Percentiles rank a stretch among this genome's conserved stretches.
Conservation (phyloP, 2,888 invertebrate genomes). For the Polia nebulosa region DNA sequence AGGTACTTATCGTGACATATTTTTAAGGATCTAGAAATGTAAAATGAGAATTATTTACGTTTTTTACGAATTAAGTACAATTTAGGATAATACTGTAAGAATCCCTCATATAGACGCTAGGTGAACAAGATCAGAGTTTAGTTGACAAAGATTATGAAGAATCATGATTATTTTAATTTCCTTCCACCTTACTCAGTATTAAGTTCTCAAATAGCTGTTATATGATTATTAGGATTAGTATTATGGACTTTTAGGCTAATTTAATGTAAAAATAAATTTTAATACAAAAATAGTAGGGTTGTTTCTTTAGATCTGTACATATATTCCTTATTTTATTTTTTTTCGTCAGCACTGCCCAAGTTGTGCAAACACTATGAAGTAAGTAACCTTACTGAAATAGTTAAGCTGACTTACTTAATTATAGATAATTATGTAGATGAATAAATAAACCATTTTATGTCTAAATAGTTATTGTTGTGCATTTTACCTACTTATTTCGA, state of each 20-base stretch:
- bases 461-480: conserved; percentile 53
- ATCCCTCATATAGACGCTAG: conserved; percentile 84
- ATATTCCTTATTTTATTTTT: conserved; percentile 80
- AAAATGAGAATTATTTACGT: conserved; percentile 79
- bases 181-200: conserved; percentile 88
- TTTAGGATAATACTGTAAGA: conserved; percentile 86
- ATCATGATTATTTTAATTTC: conserved; percentile 80
- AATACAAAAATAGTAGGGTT: conserved; percentile 87
- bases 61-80: conserved; percentile 88
- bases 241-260: conserved; percentile 84
- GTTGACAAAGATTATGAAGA: conserved; percentile 77
- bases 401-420: conserved; percentile 55
- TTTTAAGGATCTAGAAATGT: conserved; percentile 87
- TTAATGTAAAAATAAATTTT: conserved; percentile 86
- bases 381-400: conserved; percentile 52
- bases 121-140: conserved; percentile 78
- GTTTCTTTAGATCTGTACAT: conserved; percentile 89
- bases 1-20: conserved; percentile 88
- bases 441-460: conserved; percentile 51
- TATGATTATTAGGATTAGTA: conserved; percentile 81
- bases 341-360: conserved; percentile 51
- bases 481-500: conserved; percentile 55
- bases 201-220: conserved; percentile 88
- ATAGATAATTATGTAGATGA: conserved; percentile 50
- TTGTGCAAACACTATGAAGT: conserved; percentile 54